Evolutionary conservation across 1,140 invertebrate species (phyloP).

Genomic region (Anastatus disparis): DNA sequence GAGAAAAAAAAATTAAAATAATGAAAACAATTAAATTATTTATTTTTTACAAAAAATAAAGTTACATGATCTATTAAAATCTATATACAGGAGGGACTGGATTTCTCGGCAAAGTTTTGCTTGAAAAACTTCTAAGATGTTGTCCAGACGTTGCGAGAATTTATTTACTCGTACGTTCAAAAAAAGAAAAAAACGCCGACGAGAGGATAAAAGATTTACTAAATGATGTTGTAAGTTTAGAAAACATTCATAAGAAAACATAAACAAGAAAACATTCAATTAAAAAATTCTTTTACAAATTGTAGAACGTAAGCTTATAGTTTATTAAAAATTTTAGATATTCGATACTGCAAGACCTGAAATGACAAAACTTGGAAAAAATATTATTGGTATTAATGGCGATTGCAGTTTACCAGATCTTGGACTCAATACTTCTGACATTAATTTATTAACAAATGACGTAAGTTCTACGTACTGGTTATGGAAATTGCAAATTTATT

Average conservation of each 20-base stretch:
- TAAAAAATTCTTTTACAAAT: too few species aligned
- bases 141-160: slow-evolving; percentile 80
- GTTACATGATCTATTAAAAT: too few species aligned
- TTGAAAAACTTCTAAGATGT: slow-evolving; percentile 84
- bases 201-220: slow-evolving; percentile 76
- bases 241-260: too few species aligned
- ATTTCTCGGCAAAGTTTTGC: slow-evolving; percentile 82
- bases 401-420: slow-evolving; percentile 67
- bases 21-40: too few species aligned
- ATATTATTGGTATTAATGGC: slow-evolving; percentile 71
- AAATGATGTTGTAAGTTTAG: slow-evolving; percentile 75
- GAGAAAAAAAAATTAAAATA: too few species aligned
- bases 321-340: slow-evolving; percentile 64
- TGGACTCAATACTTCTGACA: slow-evolving; percentile 64
- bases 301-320: too few species aligned
- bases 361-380: slow-evolving; percentile 71
- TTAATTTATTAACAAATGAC: slow-evolving; percentile 66
- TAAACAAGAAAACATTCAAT: too few species aligned
- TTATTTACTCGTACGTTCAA: slow-evolving; percentile 82
- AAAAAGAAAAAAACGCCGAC: slow-evolving; percentile 79
- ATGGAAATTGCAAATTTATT: too few species aligned
- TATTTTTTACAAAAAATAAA: too few species aligned
- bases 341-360: slow-evolving; percentile 69
- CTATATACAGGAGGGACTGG: slow-evolving; percentile 80
- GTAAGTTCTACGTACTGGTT: slow-evolving; percentile 69